Conservation (phyloP, 2,888 invertebrate species). For the Eristalis pertinax region DNA sequence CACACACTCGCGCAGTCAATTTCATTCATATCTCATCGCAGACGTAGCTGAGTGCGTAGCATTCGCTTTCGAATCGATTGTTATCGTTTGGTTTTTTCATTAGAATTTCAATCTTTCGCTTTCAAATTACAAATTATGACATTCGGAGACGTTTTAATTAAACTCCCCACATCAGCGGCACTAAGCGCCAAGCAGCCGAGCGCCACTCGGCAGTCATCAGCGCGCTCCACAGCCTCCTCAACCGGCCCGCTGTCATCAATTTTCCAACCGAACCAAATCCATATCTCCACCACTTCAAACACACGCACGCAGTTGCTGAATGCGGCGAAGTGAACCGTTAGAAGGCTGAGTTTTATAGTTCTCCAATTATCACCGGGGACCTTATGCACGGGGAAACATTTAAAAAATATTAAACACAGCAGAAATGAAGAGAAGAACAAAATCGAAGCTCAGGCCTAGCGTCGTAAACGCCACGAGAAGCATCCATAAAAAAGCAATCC, state of each 20-base stretch:
- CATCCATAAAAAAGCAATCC: slow-evolving; percentile 24
- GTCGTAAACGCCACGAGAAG: slow-evolving; percentile 31
- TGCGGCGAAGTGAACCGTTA: neutral
- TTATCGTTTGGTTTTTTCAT: neutral
- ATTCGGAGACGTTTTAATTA: neutral
- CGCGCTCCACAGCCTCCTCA: neutral
- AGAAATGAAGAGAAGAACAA: neutral
- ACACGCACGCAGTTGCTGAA: neutral
- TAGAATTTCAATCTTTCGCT: neutral
- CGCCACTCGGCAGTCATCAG: no score
- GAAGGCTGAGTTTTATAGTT: slow-evolving; percentile 14
- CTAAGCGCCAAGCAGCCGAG: neutral
- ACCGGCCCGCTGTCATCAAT: neutral
- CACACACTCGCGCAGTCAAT: neutral
- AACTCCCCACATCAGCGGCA: neutral
- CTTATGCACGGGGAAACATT: slow-evolving; percentile 13
- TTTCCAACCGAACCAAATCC: neutral
- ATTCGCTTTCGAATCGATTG: neutral
- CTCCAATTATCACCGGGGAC: slow-evolving; percentile 2
- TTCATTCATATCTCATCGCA: neutral
- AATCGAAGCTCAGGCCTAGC: neutral
- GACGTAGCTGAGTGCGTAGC: neutral
- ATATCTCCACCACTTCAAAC: no score
- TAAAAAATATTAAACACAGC: slow-evolving; percentile 4
- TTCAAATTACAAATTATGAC: neutral